Evolutionary conservation across 1,140 invertebrate genomes (phyloP).

Genomic region (Solenopsis invicta): DNA sequence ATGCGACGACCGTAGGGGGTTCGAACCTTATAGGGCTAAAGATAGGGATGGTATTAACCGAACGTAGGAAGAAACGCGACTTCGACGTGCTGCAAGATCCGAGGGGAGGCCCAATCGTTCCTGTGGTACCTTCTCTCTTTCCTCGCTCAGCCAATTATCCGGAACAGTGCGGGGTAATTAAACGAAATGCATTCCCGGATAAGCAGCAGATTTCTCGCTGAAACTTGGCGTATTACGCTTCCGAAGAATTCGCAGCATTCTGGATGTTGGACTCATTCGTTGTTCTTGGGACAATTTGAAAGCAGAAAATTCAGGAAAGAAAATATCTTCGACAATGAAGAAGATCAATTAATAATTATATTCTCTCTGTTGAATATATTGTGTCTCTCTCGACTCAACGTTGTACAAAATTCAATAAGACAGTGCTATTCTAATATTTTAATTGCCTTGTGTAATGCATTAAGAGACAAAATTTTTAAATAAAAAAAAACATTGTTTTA

Average conservation of each 20-base stretch:
- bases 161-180: constrained; percentile 64
- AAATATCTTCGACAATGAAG: not conserved
- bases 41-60: constrained; percentile 40
- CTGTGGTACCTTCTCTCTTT: not conserved
- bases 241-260: constrained; percentile 43
- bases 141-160: constrained; percentile 27
- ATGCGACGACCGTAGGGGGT: constrained; percentile 51
- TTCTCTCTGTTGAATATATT: not conserved
- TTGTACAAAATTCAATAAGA: not conserved
- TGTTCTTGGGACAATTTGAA: constrained; percentile 17
- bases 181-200: constrained; percentile 65
- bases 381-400: not conserved
- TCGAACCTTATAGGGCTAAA: constrained; percentile 10
- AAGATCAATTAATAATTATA: constrained; percentile 9
- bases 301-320: not conserved
- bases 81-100: constrained; percentile 39
- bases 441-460: too few species aligned
- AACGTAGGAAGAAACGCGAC: constrained; percentile 27
- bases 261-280: not conserved
- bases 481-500: too few species aligned
- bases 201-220: constrained; percentile 37
- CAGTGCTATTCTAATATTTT: not conserved
- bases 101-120: not conserved
- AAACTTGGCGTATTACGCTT: constrained; percentile 50
- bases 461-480: too few species aligned